A percentile compares a stretch with the other conserved stretches of the same genome.
Conservation (phyloP, 1,140 invertebrate species). For the Tenebrio molitor region DNA sequence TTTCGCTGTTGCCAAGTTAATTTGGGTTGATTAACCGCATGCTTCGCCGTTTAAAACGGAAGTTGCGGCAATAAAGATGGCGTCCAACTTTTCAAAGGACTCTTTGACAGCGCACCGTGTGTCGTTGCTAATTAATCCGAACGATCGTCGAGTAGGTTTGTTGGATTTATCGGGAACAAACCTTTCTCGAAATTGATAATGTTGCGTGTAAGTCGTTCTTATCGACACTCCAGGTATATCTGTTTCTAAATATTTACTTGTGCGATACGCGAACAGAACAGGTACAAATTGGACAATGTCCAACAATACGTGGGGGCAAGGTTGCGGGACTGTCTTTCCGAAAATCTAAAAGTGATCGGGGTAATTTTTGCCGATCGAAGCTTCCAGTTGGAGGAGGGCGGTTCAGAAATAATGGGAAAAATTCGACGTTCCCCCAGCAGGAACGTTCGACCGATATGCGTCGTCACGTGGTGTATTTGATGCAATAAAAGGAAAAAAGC, state of each 20-base stretch:
- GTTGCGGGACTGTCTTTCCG: too few species aligned
- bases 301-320: not conserved
- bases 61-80: constrained; percentile 55
- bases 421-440: too few species aligned
- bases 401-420: too few species aligned
- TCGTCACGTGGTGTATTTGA: constrained; percentile 11
- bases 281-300: constrained; percentile 10
- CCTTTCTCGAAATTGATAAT: not conserved
- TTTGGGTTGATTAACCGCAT: constrained; percentile 50
- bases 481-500: constrained; percentile 47
- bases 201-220: not conserved
- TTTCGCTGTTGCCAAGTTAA: constrained; percentile 37
- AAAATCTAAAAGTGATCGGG: too few species aligned
- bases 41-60: constrained; percentile 46
- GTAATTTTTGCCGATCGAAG: too few species aligned
- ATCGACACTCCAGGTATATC: not conserved
- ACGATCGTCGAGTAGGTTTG: too few species aligned
- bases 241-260: constrained; percentile 4
- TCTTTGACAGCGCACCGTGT: not conserved
- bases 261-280: not conserved
- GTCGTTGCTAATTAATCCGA: not conserved
- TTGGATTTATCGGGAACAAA: constrained; percentile 1
- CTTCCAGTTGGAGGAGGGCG: too few species aligned
- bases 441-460: too few species aligned
- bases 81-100: constrained; percentile 18